Evolutionary conservation across 2,888 invertebrate genomes (phyloP), one percentile per base, ranked within the genome.

Genomic region (Latheticus oryzae): DNA sequence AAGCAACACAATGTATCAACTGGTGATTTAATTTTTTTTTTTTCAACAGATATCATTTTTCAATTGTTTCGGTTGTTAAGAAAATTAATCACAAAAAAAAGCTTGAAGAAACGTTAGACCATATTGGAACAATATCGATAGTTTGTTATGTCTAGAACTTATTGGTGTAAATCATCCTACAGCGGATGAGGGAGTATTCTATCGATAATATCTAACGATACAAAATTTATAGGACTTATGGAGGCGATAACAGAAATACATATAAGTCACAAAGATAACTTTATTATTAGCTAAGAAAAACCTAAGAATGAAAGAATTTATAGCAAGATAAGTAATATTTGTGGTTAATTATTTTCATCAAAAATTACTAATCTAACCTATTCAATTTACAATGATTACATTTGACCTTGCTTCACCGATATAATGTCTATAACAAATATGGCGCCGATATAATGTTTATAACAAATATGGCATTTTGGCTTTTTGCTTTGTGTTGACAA

Each of bases 81-180:
- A n/a, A n/a, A n/a, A n/a, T n/a, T 5, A 24, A 24, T 9, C 5
- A 24, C n/a, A 24, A 28, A 2, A 28, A 9, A 28, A 28, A 19
- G 4, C 21, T 5, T 19, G 12, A 28, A 28, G 11, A n/a, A n/a
- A 28, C 8, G 11, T 8, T 4, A 16, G 26, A n/a, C 42, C 1
- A 26, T 42, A 42, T 42, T 42, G 15, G 7, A 42, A 5, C n/a
- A 7, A n/a, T 7, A 24, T 13, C 23, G 24, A 40, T 40, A 40
- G 40, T 40, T 42, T 26, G 13, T 42, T 42, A 42, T 42, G 26
- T 28, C 28, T 16, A 42, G 26, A 42, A 42, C 24, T 42, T 24
- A 42, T n/a, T 42, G 26, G 15, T 26, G 28, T 42, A 16, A 42
- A 42, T 42, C 42, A 42, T 42, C 16, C n/a, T n/a, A n/a, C 16